phyloP scores from a whole-genome alignment of 1,140 invertebrate species.

The Thaumatotibia leucotreta region DNA sequence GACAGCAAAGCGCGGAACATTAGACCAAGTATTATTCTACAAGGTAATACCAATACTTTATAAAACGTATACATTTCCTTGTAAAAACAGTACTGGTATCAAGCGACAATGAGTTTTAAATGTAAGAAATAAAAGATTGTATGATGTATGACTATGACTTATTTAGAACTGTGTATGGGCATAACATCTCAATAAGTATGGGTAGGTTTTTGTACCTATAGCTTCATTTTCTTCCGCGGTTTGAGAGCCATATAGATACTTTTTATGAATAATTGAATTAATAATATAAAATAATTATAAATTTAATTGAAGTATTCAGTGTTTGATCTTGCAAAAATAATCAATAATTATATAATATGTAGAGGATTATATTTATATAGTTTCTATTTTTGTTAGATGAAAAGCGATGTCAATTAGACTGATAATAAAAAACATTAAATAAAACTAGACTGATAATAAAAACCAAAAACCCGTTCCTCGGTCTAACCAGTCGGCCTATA shows the following conservation, averaged over 20 bases:
- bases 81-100: background rate
- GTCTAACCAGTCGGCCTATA: too few species aligned
- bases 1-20: background rate
- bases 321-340: too few species aligned
- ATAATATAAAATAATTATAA: background rate
- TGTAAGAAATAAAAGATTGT: too few species aligned
- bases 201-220: background rate
- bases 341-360: too few species aligned
- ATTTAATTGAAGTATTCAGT: too few species aligned
- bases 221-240: background rate
- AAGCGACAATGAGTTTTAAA: background rate
- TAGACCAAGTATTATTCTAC: background rate
- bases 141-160: background rate
- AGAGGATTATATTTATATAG: too few species aligned
- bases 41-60: background rate
- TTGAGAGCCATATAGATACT: background rate
- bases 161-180: background rate
- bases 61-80: background rate
- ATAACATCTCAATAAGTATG: slow-evolving; percentile 3
- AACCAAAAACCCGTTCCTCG: too few species aligned
- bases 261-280: background rate
- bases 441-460: too few species aligned
- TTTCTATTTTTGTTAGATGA: too few species aligned
- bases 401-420: too few species aligned
- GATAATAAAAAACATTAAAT: too few species aligned